Percentiles rank a stretch among this genome's conserved stretches.
These are phyloP conservation scores for Melipona bicolor DNA, from an alignment of 2,888 invertebrate genomes.

Conservation along the genomic window DNA sequence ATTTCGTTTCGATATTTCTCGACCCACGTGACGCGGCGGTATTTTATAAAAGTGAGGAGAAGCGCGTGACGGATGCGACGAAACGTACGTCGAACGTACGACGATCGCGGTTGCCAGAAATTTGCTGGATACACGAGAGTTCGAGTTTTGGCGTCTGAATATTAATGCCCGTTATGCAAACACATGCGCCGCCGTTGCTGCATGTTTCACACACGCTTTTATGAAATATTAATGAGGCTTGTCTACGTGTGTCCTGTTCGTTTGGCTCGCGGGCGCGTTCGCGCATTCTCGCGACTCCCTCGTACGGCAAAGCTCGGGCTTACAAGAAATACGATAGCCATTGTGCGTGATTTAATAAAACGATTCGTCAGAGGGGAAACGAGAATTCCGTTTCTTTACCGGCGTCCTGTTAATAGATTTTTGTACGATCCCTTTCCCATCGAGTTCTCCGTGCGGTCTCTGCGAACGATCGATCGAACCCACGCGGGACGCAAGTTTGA, in stretches of 20 bases:
- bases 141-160: constrained; percentile 34
- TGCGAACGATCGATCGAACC: too few relatives aligned
- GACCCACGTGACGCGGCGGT: not conserved
- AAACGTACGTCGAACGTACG: constrained; percentile 4
- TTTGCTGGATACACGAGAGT: constrained; percentile 7
- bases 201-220: constrained; percentile 10
- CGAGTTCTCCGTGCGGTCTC: too few relatives aligned
- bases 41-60: not conserved
- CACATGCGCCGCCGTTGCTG: not conserved
- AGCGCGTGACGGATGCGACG: not conserved
- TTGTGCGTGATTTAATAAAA: not conserved
- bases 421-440: not conserved
- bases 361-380: not conserved
- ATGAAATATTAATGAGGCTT: constrained; percentile 39
- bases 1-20: constrained; percentile 33
- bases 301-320: too few relatives aligned
- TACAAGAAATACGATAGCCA: not conserved
- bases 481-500: too few relatives aligned
- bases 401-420: not conserved
- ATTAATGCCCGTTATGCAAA: constrained; percentile 46
- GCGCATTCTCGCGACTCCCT: not conserved
- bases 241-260: not conserved
- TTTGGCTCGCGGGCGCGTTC: not conserved
- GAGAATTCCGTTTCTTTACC: not conserved
- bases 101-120: not conserved